Percentiles rank a stretch among this genome's conserved stretches.
These are phyloP conservation scores for Drosophila baimaii DNA, from an alignment of 1,140 invertebrate genomes.

Conservation along the genomic window DNA sequence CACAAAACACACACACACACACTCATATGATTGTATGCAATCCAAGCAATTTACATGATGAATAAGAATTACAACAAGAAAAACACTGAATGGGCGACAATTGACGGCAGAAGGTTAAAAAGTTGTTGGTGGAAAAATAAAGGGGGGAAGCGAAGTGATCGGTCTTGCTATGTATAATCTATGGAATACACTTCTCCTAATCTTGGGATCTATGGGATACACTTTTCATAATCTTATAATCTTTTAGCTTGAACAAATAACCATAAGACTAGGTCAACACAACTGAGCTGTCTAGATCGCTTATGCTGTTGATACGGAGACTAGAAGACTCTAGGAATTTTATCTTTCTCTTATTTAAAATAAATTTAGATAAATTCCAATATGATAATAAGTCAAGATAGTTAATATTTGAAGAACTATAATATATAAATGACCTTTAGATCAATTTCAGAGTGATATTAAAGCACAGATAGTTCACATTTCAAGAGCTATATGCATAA, in stretches of 20 bases:
- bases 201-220: not conserved
- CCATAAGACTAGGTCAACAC: not conserved
- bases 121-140: not conserved
- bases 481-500: not conserved
- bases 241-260: not conserved
- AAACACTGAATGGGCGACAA: slow-evolving; percentile 67
- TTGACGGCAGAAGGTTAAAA: slow-evolving; percentile 51
- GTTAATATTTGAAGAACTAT: no score
- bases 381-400: no score
- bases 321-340: no score
- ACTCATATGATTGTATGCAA: slow-evolving; percentile 30
- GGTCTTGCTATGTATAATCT: not conserved
- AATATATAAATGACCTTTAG: not conserved
- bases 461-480: no score
- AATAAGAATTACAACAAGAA: slow-evolving; percentile 41
- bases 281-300: not conserved
- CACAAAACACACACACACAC: slow-evolving; percentile 36
- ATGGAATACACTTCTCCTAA: not conserved
- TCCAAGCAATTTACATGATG: slow-evolving; percentile 69
- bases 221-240: not conserved
- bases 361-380: no score
- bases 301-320: not conserved
- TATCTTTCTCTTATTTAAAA: no score
- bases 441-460: not conserved
- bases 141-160: not conserved